Evolutionary conservation across 2,888 invertebrate genomes (phyloP), one percentile per base, ranked within the genome.

Genomic region (Spisula solida): DNA sequence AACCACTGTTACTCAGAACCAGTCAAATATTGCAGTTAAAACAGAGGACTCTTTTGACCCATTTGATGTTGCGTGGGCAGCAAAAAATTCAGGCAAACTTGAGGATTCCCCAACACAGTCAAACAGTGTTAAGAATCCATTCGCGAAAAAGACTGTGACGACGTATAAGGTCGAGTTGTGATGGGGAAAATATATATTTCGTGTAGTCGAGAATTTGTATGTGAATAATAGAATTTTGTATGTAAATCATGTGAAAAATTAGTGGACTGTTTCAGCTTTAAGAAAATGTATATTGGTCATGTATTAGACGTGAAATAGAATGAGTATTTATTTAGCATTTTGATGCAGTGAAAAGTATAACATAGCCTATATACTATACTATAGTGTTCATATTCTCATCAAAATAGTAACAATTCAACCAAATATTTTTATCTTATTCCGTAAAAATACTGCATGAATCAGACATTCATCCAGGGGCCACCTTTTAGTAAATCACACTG

Each of bases 51-150:
- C 82, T 75, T 91, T 95, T 55, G 98, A 98, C 97, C 98, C 98
- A 0, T 98, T 98, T 95, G 98, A 98, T 96, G 98, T 98, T 20
- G 98, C 98, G 94, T 98, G 98, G 98, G 98, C 98, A 0, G 97
- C 98, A 87, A 97, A 97, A 81, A 97, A 97, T 0, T 97, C 98
- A 10, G 96, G 92, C 88, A 97, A 97, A 16, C 87, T 84, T 31
- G 87, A 70, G 20, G 55, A 55, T 34, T 55, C 87, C 79, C 75
- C 82, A 25, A 51, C 85, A 47, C 75, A 75, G 75, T 18, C 60
- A 41, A 90, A 85, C 75, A 87, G 90, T 20, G 84, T 86, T 29
- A 87, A 87, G 29, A 94, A 92, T 82, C 93, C 93, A 10, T 91
- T 93, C 81, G 88, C 92, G 82, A 88, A 93, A 87, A 92, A 91